Percentiles rank a stretch among this genome's conserved stretches.
phyloP scores from a whole-genome alignment of 2,888 invertebrate species.

The Caenorhabditis wallacei region DNA sequence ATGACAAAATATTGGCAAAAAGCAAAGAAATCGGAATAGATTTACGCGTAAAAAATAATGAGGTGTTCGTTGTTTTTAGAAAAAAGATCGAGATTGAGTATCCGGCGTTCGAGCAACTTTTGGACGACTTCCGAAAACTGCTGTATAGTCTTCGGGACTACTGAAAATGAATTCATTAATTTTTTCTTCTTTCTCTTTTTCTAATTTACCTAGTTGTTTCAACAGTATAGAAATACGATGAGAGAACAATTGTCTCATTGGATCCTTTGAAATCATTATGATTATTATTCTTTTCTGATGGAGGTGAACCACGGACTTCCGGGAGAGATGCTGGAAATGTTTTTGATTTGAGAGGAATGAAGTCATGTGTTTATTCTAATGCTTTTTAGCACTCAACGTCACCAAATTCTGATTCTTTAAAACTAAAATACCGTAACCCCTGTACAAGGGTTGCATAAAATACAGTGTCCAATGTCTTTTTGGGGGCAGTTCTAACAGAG shows the following conservation, averaged over 20 bases:
- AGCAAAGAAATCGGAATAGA: background rate
- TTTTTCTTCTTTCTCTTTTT: background rate
- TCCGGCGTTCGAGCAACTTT: conserved; percentile 82
- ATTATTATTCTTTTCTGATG: conserved; percentile 54
- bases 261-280: conserved; percentile 52
- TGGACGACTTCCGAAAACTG: conserved; percentile 81
- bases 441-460: too few species aligned
- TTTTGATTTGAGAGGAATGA: too few species aligned
- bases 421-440: too few species aligned
- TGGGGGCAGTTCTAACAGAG: too few species aligned
- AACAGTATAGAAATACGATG: conserved; percentile 49
- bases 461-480: too few species aligned
- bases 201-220: conserved; percentile 30
- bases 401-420: too few species aligned
- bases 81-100: conserved; percentile 68
- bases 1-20: conserved; percentile 1
- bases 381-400: too few species aligned
- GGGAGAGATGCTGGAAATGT: conserved; percentile 50
- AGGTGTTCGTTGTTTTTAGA: conserved; percentile 54
- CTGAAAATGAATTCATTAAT: conserved; percentile 1
- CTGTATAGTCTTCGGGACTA: conserved; percentile 75
- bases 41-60: conserved; percentile 49
- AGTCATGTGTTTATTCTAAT: too few species aligned
- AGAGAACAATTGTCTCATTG: conserved; percentile 48
- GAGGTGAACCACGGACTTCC: conserved; percentile 34